A percentile compares a stretch with the other conserved stretches of the same genome.
These are phyloP conservation scores for Nasua narica DNA, from an alignment of 2,797 vertebrate species.

Conservation along the genomic window DNA sequence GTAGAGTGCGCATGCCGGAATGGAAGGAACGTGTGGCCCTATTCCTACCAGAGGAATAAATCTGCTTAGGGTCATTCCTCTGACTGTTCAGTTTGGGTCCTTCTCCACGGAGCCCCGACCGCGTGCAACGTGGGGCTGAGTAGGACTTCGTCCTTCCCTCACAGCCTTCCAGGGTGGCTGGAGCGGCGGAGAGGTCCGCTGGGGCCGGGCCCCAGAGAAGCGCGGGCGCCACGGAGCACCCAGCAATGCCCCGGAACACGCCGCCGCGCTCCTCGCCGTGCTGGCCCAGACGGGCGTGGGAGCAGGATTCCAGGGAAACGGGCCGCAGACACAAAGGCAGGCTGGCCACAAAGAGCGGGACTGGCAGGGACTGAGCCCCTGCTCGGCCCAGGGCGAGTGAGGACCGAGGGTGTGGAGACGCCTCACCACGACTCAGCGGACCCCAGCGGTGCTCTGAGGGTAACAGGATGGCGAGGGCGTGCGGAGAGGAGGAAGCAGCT, in stretches of 20 bases:
- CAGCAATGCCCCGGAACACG: neutral
- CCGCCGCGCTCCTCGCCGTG: rapidly evolving
- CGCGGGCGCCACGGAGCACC: neutral
- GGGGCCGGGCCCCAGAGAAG: neutral
- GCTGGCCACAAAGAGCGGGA: rapidly evolving
- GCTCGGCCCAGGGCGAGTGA: neutral
- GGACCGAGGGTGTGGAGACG: neutral
- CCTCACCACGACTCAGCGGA: neutral
- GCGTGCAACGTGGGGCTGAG: neutral
- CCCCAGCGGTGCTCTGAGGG: rapidly evolving
- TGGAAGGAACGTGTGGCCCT: neutral
- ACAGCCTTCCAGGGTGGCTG: neutral
- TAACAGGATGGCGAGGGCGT: rapidly evolving
- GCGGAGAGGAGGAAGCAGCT: neutral
- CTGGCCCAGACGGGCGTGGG: rapidly evolving
- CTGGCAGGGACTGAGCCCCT: neutral
- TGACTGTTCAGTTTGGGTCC: neutral
- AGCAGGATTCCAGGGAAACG: neutral
- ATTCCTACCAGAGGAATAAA: neutral
- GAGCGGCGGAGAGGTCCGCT: neutral
- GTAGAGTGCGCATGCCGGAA: neutral
- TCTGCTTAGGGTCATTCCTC: neutral
- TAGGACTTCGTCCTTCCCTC: too few species aligned
- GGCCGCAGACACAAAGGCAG: neutral
- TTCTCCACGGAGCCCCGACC: neutral